Percentiles rank a stretch among this genome's conserved stretches.
Conservation (phyloP, 1,140 invertebrate species). For the Dendrolimus kikuchii region DNA sequence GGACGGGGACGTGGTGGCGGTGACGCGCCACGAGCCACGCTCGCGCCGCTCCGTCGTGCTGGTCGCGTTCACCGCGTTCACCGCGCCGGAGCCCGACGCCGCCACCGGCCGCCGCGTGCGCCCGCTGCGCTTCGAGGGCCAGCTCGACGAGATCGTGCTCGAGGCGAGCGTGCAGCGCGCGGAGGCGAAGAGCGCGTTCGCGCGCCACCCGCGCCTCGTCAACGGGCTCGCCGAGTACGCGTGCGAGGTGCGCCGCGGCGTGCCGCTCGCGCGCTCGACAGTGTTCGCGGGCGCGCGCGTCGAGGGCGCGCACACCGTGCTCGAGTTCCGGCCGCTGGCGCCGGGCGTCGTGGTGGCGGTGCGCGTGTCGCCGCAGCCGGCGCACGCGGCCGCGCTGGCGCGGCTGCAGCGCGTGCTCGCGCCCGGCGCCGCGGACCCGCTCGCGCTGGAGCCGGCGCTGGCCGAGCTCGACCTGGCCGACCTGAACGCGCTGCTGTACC, state of each 20-base stretch:
- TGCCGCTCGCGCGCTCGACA: constrained; percentile 26
- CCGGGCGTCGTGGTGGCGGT: constrained; percentile 91
- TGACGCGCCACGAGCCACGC: constrained; percentile 93
- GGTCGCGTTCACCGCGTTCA: constrained; percentile 92
- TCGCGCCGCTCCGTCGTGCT: constrained; percentile 92
- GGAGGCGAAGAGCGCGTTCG: constrained; percentile 48
- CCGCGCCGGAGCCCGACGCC: constrained; percentile 73
- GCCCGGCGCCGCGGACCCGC: constrained; percentile 31
- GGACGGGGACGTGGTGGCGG: constrained; percentile 91
- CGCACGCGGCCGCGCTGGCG: constrained; percentile 74
- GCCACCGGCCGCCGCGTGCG: constrained; percentile 76
- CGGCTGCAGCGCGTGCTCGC: constrained; percentile 74
- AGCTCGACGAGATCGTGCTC: constrained; percentile 89
- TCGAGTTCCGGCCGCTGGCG: constrained; percentile 87
- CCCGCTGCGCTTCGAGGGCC: constrained; percentile 85
- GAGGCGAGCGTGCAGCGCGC: constrained; percentile 80
- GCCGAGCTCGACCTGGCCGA: constrained; percentile 82
- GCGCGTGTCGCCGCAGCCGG: constrained; percentile 54
- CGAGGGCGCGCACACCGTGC: constrained; percentile 74
- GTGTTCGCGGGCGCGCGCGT: constrained; percentile 23
- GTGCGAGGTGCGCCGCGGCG: constrained; percentile 46
- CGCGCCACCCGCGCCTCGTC: constrained; percentile 25
- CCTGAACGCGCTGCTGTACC: constrained; percentile 90
- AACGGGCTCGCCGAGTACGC: constrained; percentile 90
- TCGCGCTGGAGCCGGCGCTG: constrained; percentile 68